Evolutionary conservation across 2,797 vertebrate genomes (phyloP).

Genomic region (Danio aesculapii): DNA sequence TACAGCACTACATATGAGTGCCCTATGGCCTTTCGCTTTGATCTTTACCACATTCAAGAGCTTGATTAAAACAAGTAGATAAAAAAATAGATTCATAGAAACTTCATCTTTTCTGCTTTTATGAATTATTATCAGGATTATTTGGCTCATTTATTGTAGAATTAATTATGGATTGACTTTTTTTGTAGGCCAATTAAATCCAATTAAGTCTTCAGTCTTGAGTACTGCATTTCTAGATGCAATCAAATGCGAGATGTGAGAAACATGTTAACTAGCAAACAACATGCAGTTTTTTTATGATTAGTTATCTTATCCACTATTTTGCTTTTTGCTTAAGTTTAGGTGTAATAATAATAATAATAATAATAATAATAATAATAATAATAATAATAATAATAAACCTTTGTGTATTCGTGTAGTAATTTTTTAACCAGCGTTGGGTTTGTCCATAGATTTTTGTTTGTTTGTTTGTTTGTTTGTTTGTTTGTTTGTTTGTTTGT

Average conservation of each 20-base stretch:
- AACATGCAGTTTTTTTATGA: not conserved
- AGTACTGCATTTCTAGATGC: not conserved
- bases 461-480: no score
- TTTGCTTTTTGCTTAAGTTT: no score
- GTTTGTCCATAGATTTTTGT: no score
- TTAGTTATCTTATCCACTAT: not conserved
- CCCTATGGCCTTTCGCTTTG: slow-evolving; percentile 81
- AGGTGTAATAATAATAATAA: no score
- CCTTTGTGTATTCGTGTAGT: no score
- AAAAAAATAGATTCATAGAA: slow-evolving; percentile 29
- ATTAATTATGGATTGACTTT: not conserved
- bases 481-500: no score
- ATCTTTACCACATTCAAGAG: slow-evolving; percentile 68
- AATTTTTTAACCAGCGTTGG: no score
- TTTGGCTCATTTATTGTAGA: slow-evolving; percentile 25
- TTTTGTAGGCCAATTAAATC: not conserved
- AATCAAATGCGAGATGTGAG: not conserved
- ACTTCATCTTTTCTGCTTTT: not conserved
- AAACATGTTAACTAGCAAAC: not conserved
- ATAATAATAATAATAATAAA: no score
- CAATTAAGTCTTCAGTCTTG: not conserved
- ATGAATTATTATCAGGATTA: not conserved
- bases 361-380: no score
- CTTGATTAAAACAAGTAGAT: slow-evolving; percentile 50
- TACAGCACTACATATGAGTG: slow-evolving; percentile 76